Base-by-base conservation (phyloP, 2,797 vertebrate species). In the Nyctalus aviator region DNA sequence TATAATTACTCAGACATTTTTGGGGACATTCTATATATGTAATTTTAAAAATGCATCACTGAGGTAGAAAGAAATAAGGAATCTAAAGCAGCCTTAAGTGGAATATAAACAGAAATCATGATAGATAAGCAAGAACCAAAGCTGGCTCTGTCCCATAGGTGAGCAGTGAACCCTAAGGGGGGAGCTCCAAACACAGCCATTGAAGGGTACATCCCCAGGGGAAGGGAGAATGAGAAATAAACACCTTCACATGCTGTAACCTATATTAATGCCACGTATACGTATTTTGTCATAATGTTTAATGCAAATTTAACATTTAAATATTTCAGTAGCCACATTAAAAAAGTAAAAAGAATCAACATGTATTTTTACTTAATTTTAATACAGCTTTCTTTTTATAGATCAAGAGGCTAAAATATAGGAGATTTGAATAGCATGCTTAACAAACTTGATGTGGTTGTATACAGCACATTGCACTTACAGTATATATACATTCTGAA, bases 321-420 rank as follows among this genome's bases (percentile, higher is more conserved):
- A 68, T 46, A 30, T 75, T 57, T 20, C 88, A 35, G 18, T 48
- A 76, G 62, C 25, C 50, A 59, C 32, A 50, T 71, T 44, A 23
- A 77, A 81, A 75, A 84, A 17, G 2, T 76, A 88, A 41, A 82
- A 59, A 89, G 41, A 92, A 66, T 59, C 11, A 83, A 66, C 88
- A 93, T 53, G 57, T 18, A 50, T 59, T 68, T 81, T 44, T 41
- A 41, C 37, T 41, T 64, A 30, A 57, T 73, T 59, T 87, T 77
- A 86, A 73, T 8, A 72, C 18, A n/a, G 8, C 14, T 66, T 82
- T 89, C 44, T 79, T 79, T n/a, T 71, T 86, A 71, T 5, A 20
- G 62, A 76, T 71, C 21, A 48, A 71, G 37, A 30, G 84, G 81
- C n/a, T 35, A 93, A 32, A 30, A 62, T 50, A n/a, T 4, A 37